Evolutionary conservation across 2,797 vertebrate species (phyloP).

Genomic region (Lagorchestes hirsutus): DNA sequence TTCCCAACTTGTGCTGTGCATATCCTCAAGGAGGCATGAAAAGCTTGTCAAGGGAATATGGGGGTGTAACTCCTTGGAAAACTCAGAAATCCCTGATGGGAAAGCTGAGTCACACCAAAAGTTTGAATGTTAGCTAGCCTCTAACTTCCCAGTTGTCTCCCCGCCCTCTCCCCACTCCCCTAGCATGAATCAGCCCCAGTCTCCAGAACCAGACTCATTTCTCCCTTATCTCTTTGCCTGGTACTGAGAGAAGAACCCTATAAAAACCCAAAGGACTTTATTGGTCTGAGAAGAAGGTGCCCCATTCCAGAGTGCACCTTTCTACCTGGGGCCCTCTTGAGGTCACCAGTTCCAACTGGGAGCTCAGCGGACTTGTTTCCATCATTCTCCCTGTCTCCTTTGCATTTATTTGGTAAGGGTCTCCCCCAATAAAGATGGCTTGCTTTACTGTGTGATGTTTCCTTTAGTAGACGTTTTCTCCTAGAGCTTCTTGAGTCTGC

Average conservation of each 20-base stretch:
- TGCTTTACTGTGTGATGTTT: neutral
- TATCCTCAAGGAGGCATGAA: neutral
- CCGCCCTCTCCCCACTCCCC: rapidly evolving
- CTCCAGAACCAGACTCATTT: neutral
- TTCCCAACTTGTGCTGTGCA: neutral
- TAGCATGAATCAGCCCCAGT: neutral
- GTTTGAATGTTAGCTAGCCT: neutral
- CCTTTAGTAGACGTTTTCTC: neutral
- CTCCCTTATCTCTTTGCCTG: neutral
- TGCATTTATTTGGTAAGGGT: neutral
- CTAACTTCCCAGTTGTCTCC: neutral
- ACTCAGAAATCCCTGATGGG: neutral
- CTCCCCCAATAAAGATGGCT: neutral
- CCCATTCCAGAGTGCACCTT: neutral
- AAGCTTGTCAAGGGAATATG: neutral
- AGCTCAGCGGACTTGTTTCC: neutral
- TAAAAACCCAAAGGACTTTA: neutral
- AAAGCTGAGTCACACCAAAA: neutral
- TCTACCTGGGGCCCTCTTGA: neutral
- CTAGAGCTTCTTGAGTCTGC: neutral
- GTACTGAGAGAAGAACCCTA: neutral
- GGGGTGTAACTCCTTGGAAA: neutral
- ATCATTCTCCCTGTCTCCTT: neutral
- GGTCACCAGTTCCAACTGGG: neutral
- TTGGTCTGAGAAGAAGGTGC: neutral